Conservation (phyloP, 2,888 invertebrate genomes). For the Lepetodrilus schrolli region DNA sequence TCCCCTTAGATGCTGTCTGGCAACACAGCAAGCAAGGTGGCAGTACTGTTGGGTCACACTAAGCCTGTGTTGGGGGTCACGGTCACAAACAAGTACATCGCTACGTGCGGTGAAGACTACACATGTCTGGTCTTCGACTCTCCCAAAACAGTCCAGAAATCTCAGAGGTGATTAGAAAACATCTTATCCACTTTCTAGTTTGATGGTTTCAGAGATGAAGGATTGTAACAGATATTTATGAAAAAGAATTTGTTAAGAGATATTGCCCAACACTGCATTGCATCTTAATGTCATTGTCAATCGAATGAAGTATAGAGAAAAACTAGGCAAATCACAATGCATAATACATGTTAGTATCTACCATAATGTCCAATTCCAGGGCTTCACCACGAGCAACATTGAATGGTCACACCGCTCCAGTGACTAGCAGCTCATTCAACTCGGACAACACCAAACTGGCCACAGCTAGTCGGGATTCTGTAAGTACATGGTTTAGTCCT, state of each 20-base stretch:
- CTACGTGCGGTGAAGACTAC: conserved; percentile 61
- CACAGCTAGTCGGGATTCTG: conserved; percentile 72
- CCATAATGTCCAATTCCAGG: conserved; percentile 29
- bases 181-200: too few species aligned
- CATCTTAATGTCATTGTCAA: too few species aligned
- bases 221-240: too few species aligned
- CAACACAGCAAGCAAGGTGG: conserved; percentile 34
- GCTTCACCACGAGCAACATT: conserved; percentile 26
- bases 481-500: too few species aligned
- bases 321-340: too few species aligned
- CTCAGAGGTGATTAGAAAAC: not conserved
- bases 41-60: conserved; percentile 49
- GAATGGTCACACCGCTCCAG: conserved; percentile 61
- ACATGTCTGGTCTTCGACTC: conserved; percentile 52
- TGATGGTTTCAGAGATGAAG: too few species aligned
- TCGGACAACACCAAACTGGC: conserved; percentile 61
- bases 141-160: not conserved
- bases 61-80: conserved; percentile 59
- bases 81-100: conserved; percentile 47
- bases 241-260: too few species aligned
- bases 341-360: too few species aligned
- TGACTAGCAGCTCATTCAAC: conserved; percentile 70
- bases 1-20: conserved; percentile 37
- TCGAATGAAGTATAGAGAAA: too few species aligned
- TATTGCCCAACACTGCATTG: too few species aligned